Evolutionary conservation across 2,888 invertebrate species (phyloP), one percentile per base, ranked within the genome.

Genomic region (Drymonia ruficornis): DNA sequence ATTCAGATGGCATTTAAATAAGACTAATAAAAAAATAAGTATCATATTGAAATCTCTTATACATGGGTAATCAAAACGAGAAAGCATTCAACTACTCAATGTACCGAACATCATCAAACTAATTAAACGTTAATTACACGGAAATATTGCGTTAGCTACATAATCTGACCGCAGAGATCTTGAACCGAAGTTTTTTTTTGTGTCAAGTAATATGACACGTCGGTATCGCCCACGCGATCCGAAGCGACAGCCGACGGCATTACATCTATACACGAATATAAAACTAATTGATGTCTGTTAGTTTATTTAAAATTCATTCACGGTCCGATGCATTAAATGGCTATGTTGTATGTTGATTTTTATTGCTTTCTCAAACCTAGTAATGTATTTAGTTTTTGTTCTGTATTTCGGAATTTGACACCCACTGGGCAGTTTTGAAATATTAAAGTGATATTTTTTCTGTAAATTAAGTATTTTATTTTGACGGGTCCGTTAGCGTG

Each of bases 231-330:
- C 28, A 45, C 45, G 45, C 40, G 16, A 40, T 19, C n/a, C 28
- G 23, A 9, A 23, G 23, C 28, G 45, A 45, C 45, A 45, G 13
- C 28, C 23, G 45, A 45, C 19, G 19, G 36, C 40, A 40, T 40
- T 40, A 40, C 40, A 23, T 44, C 23, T 11, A 44, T 44, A 46
- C 46, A 29, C 18, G 47, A 34, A 34, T 34, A 18, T 47, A 47
- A 34, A 47, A 47, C 47, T 47, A 47, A 47, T 47, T 47, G 47
- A 47, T 47, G 47, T 47, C 18, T 34, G 47, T 34, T 47, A 34
- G 47, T 47, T 47, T 47, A 47, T 47, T 47, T 47, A 47, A 34
- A 47, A 34, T 47, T 47, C 47, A 47, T 47, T 47, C 34, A 34
- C 47, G 47, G 23, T 12, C 19, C 28, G 15, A 12, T 15, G 47